These are phyloP conservation scores for Macrosiphum euphorbiae DNA, from an alignment of 2,888 invertebrate species.

Conservation along the genomic window DNA sequence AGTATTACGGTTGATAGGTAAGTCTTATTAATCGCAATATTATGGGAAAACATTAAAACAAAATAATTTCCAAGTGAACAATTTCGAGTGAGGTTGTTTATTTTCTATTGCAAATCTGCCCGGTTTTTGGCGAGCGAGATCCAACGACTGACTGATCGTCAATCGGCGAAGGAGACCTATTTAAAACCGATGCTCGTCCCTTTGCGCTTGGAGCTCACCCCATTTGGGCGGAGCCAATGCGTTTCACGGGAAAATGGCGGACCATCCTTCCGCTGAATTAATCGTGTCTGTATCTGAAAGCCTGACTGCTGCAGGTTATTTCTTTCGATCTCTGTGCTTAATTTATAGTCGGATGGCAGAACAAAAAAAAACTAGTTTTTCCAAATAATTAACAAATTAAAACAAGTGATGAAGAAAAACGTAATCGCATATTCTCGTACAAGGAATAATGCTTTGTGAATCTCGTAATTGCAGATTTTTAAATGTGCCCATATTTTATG, in stretches of 20 bases:
- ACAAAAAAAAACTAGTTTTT: background rate
- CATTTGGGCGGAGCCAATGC: constrained; percentile 35
- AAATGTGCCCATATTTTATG: background rate
- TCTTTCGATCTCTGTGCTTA: constrained; percentile 21
- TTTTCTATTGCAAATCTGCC: too few species aligned
- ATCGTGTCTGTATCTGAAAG: constrained; percentile 54
- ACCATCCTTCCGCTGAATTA: constrained; percentile 41
- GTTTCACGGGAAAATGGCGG: constrained; percentile 54
- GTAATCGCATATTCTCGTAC: background rate
- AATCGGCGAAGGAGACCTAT: background rate
- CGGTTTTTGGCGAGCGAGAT: background rate
- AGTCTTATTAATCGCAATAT: background rate
- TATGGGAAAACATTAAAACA: constrained; percentile 1
- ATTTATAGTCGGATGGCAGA: constrained; percentile 12
- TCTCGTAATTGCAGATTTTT: background rate
- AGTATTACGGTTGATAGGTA: background rate
- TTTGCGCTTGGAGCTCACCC: background rate
- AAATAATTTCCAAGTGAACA: background rate
- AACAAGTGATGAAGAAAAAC: background rate
- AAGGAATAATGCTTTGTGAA: background rate
- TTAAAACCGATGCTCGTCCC: constrained; percentile 38
- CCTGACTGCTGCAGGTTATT: constrained; percentile 50
- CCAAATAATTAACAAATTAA: background rate
- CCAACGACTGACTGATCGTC: constrained; percentile 20
- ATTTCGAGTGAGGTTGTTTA: background rate